Evolutionary conservation across 2,888 invertebrate genomes (phyloP).

Genomic region (Limenitis camilla): DNA sequence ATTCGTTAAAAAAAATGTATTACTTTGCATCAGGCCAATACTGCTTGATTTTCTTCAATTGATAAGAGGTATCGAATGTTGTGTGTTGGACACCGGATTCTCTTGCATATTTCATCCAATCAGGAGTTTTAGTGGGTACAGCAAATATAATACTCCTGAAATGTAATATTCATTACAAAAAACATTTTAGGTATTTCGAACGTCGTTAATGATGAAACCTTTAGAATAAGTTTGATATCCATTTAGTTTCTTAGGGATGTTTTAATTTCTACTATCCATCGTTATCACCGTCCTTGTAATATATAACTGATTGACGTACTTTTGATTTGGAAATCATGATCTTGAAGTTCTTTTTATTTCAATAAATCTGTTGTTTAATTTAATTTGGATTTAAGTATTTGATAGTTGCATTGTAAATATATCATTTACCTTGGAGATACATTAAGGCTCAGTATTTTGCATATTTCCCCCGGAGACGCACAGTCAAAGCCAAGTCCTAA

Average conservation of each 20-base stretch:
- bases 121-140: slow-evolving; percentile 32
- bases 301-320: too few relatives aligned
- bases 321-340: too few relatives aligned
- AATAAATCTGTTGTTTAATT: too few relatives aligned
- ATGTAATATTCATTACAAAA: too few relatives aligned
- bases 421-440: slow-evolving; percentile 31
- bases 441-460: slow-evolving; percentile 30
- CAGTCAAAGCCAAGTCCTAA: slow-evolving; percentile 38
- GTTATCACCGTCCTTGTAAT: too few relatives aligned
- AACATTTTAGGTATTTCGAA: too few relatives aligned
- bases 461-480: slow-evolving; percentile 39
- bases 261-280: too few relatives aligned
- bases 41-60: slow-evolving; percentile 34
- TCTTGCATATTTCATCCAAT: slow-evolving; percentile 38
- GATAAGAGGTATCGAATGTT: slow-evolving; percentile 36
- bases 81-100: slow-evolving; percentile 34
- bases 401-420: not conserved
- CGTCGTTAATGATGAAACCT: too few relatives aligned
- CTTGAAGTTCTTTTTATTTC: too few relatives aligned
- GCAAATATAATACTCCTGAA: slow-evolving; percentile 38
- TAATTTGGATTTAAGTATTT: too few relatives aligned
- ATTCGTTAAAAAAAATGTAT: not conserved
- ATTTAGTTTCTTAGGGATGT: too few relatives aligned
- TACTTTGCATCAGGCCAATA: slow-evolving; percentile 38
- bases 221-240: too few relatives aligned